Percentiles rank a stretch among this genome's conserved stretches.
phyloP scores from a whole-genome alignment of 1,140 invertebrate species.

The Diorhabda sublineata region DNA sequence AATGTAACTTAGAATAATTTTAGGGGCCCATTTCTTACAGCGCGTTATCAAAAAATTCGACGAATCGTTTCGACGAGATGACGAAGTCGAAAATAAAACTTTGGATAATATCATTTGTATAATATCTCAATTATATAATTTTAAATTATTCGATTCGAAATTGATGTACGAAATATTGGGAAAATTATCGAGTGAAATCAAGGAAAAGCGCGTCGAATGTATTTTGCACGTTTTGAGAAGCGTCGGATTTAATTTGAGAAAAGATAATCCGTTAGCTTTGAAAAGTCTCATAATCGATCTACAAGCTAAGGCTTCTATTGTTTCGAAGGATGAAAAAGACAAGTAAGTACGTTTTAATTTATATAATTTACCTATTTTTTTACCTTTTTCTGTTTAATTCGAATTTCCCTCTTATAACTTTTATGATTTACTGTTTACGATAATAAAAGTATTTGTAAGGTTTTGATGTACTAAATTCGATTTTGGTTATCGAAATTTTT shows the following conservation, averaged over 20 bases:
- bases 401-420: too few species aligned
- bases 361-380: too few species aligned
- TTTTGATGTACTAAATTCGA: too few species aligned
- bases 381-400: too few species aligned
- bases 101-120: conserved; percentile 82
- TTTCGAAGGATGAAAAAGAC: conserved; percentile 38
- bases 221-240: conserved; percentile 74
- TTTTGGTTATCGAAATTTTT: too few species aligned
- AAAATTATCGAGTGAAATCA: conserved; percentile 58
- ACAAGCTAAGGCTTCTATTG: conserved; percentile 60
- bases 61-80: conserved; percentile 49
- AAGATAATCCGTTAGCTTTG: conserved; percentile 79
- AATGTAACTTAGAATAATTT: conserved; percentile 12
- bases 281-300: conserved; percentile 77
- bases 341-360: conserved; percentile 46
- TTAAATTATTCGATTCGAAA: conserved; percentile 75
- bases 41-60: conserved; percentile 65
- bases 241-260: conserved; percentile 79
- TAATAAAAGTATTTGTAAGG: too few species aligned
- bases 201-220: conserved; percentile 83
- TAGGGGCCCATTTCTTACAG: conserved; percentile 76
- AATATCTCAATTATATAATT: conserved; percentile 82
- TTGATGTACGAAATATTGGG: conserved; percentile 76
- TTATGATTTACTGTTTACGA: too few species aligned
- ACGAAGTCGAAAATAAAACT: conserved; percentile 69